Base-by-base conservation (phyloP, 2,113 vertebrate genomes). In the Axis porcinus region DNA sequence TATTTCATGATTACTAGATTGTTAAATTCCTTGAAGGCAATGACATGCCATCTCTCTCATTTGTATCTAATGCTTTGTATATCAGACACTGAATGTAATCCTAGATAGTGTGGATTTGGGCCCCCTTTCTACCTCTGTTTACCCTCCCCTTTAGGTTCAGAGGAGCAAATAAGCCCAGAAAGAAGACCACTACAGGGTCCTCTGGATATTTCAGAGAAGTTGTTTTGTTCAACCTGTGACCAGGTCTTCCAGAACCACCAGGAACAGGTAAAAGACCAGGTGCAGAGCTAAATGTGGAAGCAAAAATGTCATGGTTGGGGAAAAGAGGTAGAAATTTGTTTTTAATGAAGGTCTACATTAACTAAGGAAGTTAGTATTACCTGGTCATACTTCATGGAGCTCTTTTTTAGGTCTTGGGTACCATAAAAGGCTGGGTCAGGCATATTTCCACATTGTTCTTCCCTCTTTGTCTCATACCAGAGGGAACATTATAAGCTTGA, bases 401-500 rank as follows among this genome's bases (percentile, higher is more conserved):
- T 85, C 47, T 74, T 1, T 74, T 27, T 25, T 62, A 95, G 45
- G 74, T 70, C 36, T 62, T 64, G 76, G 57, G n/a, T 92, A 62
- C 28, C 89, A 64, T 52, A 36, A 33, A 93, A 84, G 60, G 30
- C 58, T 54, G 60, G 36, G 74, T 76, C 40, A 76, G 30, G 45
- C 23, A 17, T 36, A 70, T 43, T 86, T 91, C 36, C 40, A 52
- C 30, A n/a, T 57, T 92, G 23, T 89, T 33, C 60, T 33, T 91
- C 78, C 47, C 30, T 60, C 14, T 19, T 40, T n/a, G 27, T 21
- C 8, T 97, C 92, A 5, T 55, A 67, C 40, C 94, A 99, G 99
- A 99, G 98, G 92, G 99, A 99, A 85, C 99, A 99, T 98, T 99
- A 99, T 97, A 99, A 99, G 52, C 99, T 99, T 0, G 99, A 99